phyloP scores from a whole-genome alignment of 2,113 vertebrate genomes.

The Passer montanus region DNA sequence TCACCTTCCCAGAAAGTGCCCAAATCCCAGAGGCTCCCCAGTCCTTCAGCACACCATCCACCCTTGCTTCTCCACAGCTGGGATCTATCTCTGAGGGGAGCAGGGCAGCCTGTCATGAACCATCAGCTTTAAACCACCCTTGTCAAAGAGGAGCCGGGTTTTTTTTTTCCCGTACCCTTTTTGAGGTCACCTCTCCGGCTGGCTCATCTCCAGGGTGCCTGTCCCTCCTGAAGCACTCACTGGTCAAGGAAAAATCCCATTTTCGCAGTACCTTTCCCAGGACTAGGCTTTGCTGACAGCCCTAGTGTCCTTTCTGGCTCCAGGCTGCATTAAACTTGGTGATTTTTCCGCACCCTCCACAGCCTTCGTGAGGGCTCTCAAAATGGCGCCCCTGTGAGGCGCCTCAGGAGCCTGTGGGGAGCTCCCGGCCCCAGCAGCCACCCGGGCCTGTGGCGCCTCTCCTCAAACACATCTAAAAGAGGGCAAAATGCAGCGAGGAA shows the following conservation, averaged over 20 bases:
- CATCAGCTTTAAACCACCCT: not conserved
- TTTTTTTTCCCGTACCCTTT: not conserved
- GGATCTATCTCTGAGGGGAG: not conserved
- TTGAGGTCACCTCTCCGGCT: fast-evolving
- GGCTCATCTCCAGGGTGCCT: fast-evolving
- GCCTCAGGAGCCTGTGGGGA: not conserved
- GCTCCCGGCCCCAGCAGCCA: fast-evolving
- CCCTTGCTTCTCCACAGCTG: not conserved
- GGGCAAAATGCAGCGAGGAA: fast-evolving
- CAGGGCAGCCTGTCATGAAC: not conserved
- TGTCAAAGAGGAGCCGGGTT: fast-evolving
- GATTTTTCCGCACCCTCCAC: fast-evolving
- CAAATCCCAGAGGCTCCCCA: not conserved
- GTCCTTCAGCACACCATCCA: fast-evolving
- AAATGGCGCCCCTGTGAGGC: fast-evolving
- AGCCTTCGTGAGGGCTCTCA: fast-evolving
- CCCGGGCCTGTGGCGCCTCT: fast-evolving
- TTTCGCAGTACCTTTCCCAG: not conserved
- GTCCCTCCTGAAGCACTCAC: not conserved
- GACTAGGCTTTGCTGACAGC: not conserved
- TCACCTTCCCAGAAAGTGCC: not conserved
- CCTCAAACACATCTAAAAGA: not conserved
- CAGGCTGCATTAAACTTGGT: not conserved
- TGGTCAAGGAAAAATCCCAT: fast-evolving
- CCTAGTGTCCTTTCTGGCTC: not conserved